Evolutionary conservation across 2,888 invertebrate genomes (phyloP).

Genomic region (Octonoba sinensis): DNA sequence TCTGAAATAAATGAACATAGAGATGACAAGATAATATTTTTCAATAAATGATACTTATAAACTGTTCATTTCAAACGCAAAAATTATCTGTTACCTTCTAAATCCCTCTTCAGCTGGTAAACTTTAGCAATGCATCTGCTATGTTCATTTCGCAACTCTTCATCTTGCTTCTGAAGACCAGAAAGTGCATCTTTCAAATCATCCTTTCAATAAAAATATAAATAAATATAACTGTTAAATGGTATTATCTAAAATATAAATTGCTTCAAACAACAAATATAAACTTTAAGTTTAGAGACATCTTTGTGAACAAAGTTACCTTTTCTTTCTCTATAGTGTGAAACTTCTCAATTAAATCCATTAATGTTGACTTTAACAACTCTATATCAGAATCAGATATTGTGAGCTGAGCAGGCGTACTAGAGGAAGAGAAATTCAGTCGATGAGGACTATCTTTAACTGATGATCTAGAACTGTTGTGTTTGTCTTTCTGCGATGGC

Average conservation of each 20-base stretch:
- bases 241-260: neutral
- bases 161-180: constrained; percentile 23
- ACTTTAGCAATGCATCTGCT: constrained; percentile 37
- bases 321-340: constrained; percentile 92
- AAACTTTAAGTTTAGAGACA: neutral
- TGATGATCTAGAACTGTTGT: constrained; percentile 61
- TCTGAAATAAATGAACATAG: too few species aligned
- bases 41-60: too few species aligned
- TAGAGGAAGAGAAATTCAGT: constrained; percentile 1
- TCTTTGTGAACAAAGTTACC: constrained; percentile 74
- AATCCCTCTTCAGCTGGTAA: constrained; percentile 37
- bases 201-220: constrained; percentile 22
- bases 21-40: too few species aligned
- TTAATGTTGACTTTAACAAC: constrained; percentile 87
- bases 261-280: neutral
- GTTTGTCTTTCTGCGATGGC: constrained; percentile 68
- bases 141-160: constrained; percentile 45
- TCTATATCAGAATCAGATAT: constrained; percentile 91
- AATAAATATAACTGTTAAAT: neutral
- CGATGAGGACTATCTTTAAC: constrained; percentile 67
- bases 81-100: constrained; percentile 19
- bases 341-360: constrained; percentile 92
- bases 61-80: too few species aligned
- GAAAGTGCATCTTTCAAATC: constrained; percentile 34
- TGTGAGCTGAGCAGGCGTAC: constrained; percentile 42